phyloP scores from a whole-genome alignment of 1,140 invertebrate species.

The Bombus waltoni region DNA sequence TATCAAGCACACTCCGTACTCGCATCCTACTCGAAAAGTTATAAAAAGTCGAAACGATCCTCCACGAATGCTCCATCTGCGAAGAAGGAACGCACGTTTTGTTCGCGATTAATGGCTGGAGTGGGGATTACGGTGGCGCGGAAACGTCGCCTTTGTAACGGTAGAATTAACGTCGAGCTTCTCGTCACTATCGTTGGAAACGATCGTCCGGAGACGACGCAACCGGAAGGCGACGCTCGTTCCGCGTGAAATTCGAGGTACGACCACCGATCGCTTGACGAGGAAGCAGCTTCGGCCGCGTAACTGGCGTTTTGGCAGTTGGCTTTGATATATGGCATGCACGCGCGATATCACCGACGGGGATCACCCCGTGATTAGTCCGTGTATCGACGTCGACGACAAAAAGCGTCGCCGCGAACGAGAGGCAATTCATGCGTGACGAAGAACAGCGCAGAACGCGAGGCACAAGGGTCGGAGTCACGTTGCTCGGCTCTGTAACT shows the following conservation, averaged over 20 bases:
- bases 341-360: slow-evolving; percentile 29
- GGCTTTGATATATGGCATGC: slow-evolving; percentile 63
- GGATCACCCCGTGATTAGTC: neutral
- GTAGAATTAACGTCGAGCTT: too few relatives aligned
- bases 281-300: neutral
- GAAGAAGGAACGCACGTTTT: too few relatives aligned
- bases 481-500: neutral
- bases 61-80: too few relatives aligned
- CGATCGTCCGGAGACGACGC: too few relatives aligned
- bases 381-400: slow-evolving; percentile 11
- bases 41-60: too few relatives aligned
- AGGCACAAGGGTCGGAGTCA: slow-evolving; percentile 33
- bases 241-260: too few relatives aligned
- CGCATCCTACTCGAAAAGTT: neutral
- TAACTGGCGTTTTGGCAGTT: slow-evolving; percentile 71
- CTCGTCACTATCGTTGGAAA: too few relatives aligned
- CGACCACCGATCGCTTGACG: too few relatives aligned
- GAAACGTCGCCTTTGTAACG: too few relatives aligned
- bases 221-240: too few relatives aligned
- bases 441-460: slow-evolving; percentile 35
- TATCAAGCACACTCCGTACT: slow-evolving; percentile 1
- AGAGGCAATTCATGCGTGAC: neutral
- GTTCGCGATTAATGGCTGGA: too few relatives aligned
- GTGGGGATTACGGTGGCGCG: too few relatives aligned
- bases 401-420: neutral